Evolutionary conservation across 2,797 vertebrate genomes (phyloP), one percentile per base, ranked within the genome.

Genomic region (Pristis pectinata): DNA sequence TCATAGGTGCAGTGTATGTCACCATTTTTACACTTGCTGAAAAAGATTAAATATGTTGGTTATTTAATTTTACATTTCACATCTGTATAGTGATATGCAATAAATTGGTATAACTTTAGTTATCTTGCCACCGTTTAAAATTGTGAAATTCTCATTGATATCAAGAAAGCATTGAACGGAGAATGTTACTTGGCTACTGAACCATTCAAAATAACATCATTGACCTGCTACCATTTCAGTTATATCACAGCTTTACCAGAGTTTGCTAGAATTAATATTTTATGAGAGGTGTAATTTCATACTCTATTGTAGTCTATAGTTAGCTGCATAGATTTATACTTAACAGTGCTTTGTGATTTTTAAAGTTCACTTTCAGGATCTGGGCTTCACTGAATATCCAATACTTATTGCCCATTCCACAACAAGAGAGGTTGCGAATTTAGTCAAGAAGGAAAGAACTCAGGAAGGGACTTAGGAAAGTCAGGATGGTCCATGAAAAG

Each of bases 1-100:
- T 85, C 3, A 37, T 85, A 94, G 59, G 27, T 49, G 79, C 94
- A 94, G 7, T 44, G 11, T 67, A 85, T 77, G 79, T 87, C 59
- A 4, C 41, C 41, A 37, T 94, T 72, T 7, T 22, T 30, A 56
- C 94, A 94, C 1, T 64, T 94, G 94, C 94, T 94, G 80, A 85
- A 83, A 67, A n/a, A 67, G 27, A 53, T 37, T 1, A 94, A 94
- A 85, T 53, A 76, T 34, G n/a, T 30, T 37, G 24, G 17, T 0
- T 49, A 41, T n/a, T 94, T 61, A 95, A 79, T 94, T 61, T 41
- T n/a, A 34, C 61, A 94, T 64, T 37, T n/a, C 76, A n/a, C 22
- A 74, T 27, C 80, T 89, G 85, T 85, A 77, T 93, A 70, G 44
- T 19, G 64, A 82, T 37, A 56, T 59, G 56, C 76, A 82, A 27